A percentile compares a stretch with the other conserved stretches of the same genome.
Evolutionary conservation across 2,888 invertebrate species (phyloP).

Genomic region (Tethea ocularis): DNA sequence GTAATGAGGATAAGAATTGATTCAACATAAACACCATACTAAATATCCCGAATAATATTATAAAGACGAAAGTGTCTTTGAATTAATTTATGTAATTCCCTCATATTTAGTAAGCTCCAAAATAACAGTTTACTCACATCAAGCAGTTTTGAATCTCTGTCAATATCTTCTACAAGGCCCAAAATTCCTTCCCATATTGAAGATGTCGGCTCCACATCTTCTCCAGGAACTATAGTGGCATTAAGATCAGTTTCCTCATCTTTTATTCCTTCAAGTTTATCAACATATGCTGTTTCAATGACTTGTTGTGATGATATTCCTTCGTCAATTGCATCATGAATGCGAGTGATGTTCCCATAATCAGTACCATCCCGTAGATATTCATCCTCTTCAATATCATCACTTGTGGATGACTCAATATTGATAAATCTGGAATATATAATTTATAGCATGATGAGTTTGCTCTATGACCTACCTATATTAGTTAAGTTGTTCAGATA

Average conservation of each 20-base stretch:
- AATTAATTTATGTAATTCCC: too few species aligned
- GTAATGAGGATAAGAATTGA: too few species aligned
- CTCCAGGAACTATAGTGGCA: conserved; percentile 65
- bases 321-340: conserved; percentile 58
- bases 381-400: conserved; percentile 83
- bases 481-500: too few species aligned
- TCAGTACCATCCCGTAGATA: conserved; percentile 76
- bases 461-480: neutral
- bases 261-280: conserved; percentile 53
- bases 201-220: conserved; percentile 58
- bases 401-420: conserved; percentile 87
- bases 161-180: conserved; percentile 71
- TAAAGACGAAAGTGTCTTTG: too few species aligned
- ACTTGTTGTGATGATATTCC: conserved; percentile 46
- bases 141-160: conserved; percentile 57
- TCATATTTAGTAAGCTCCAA: too few species aligned
- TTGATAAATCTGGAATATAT: conserved; percentile 82
- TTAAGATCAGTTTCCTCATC: conserved; percentile 65
- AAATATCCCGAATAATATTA: too few species aligned
- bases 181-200: conserved; percentile 76
- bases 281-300: conserved; percentile 60
- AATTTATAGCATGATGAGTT: neutral
- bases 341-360: conserved; percentile 70
- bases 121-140: conserved; percentile 56
- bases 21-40: too few species aligned